Evolutionary conservation across 2,888 invertebrate genomes (phyloP).

Genomic region (Oxyteleia sp.): DNA sequence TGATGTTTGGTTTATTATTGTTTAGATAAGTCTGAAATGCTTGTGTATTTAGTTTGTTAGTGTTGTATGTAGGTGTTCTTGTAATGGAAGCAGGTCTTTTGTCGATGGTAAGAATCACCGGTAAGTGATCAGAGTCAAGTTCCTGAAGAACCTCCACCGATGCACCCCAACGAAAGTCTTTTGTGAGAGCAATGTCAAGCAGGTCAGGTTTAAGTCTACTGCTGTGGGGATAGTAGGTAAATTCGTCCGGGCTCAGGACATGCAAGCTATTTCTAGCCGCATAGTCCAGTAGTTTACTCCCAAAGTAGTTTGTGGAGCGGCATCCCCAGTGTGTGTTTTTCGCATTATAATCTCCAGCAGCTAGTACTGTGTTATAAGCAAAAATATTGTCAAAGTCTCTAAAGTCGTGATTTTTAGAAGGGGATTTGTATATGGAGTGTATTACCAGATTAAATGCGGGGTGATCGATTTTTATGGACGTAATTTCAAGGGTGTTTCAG

Average conservation of each 20-base stretch:
- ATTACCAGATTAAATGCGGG: no score
- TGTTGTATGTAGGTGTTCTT: neutral
- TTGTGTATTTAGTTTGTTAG: neutral
- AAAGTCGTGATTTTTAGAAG: neutral
- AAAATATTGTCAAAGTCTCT: neutral
- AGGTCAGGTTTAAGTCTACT: slow-evolving; percentile 1
- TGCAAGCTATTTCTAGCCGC: neutral
- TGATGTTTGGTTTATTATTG: neutral
- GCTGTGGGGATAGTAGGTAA: neutral
- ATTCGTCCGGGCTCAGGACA: no score
- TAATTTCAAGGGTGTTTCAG: neutral
- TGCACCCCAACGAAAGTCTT: neutral
- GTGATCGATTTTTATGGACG: no score
- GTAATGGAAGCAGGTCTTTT: no score
- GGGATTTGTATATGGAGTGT: neutral
- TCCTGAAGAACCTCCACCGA: neutral
- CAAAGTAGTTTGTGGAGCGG: neutral
- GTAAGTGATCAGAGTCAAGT: slow-evolving; percentile 5
- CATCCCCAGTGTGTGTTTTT: slow-evolving; percentile 3
- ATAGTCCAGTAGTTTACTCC: neutral
- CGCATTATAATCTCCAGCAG: neutral
- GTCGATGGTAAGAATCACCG: neutral
- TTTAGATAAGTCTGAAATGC: neutral
- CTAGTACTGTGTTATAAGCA: neutral
- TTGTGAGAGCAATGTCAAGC: neutral